A percentile compares a stretch with the other conserved stretches of the same genome.
Evolutionary conservation across 2,797 vertebrate genomes (phyloP).

Genomic region (Rhincodon typus): DNA sequence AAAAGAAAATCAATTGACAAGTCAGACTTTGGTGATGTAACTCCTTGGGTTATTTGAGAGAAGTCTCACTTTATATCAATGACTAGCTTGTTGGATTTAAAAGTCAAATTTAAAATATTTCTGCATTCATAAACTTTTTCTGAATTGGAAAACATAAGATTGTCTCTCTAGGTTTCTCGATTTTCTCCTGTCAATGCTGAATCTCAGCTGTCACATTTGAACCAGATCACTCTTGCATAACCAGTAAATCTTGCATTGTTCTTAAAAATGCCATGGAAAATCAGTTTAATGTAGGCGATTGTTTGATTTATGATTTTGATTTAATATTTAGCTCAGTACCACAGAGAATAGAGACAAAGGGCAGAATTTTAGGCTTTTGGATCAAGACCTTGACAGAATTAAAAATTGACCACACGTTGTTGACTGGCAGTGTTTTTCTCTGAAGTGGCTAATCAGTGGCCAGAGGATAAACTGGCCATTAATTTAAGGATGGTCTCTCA

Average conservation of each 20-base stretch:
- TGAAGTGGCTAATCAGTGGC: background rate
- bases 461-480: background rate
- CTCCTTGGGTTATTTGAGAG: background rate
- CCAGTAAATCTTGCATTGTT: background rate
- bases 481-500: background rate
- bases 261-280: background rate
- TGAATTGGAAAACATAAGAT: background rate
- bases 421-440: background rate
- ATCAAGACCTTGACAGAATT: background rate
- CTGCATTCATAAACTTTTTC: background rate
- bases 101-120: background rate
- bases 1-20: background rate
- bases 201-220: background rate
- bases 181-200: background rate
- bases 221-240: background rate
- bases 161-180: too few species aligned
- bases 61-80: background rate
- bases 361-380: background rate
- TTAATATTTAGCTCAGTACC: background rate
- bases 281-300: background rate
- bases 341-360: background rate
- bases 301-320: background rate
- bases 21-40: too few species aligned
- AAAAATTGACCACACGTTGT: background rate
- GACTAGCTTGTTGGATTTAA: background rate